Evolutionary conservation across 2,888 invertebrate species (phyloP).

Genomic region (Siphlonurus alternatus): DNA sequence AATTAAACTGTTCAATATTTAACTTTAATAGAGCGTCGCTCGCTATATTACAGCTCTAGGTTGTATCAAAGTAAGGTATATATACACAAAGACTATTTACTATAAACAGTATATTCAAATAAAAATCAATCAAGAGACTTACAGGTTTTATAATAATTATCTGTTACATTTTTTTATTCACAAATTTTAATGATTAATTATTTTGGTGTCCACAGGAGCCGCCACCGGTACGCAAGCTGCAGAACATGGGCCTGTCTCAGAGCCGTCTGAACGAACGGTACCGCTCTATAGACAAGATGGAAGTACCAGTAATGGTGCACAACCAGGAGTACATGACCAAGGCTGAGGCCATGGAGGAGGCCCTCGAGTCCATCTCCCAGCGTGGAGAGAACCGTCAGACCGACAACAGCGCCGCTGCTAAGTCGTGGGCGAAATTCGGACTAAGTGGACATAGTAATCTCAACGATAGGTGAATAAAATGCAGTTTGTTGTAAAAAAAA

Average conservation of each 20-base stretch:
- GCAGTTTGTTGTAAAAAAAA: no score
- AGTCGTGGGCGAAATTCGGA: conserved; percentile 19
- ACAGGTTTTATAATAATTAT: not conserved
- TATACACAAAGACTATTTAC: no score
- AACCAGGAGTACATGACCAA: conserved; percentile 26
- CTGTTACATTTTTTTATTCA: not conserved
- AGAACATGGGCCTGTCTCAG: conserved; percentile 63
- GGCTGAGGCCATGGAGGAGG: conserved; percentile 25
- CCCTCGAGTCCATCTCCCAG: conserved; percentile 22
- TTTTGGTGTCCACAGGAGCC: conserved; percentile 12
- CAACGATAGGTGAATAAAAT: conserved; percentile 13
- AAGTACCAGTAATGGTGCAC: conserved; percentile 11
- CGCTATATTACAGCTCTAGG: no score
- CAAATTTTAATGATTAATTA: not conserved
- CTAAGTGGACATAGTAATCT: conserved; percentile 14
- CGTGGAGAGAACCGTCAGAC: conserved; percentile 18
- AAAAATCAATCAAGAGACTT: no score
- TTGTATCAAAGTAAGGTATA: no score
- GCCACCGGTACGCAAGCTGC: conserved; percentile 39
- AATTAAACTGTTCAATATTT: no score
- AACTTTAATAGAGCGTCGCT: no score
- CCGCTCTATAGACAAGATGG: conserved; percentile 53
- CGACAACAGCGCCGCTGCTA: no score
- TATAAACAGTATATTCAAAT: no score
- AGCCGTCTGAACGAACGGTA: conserved; percentile 78